Evolutionary conservation across 1,140 invertebrate genomes (phyloP), one percentile per base, ranked within the genome.

Genomic region (Drosophila triauraria): DNA sequence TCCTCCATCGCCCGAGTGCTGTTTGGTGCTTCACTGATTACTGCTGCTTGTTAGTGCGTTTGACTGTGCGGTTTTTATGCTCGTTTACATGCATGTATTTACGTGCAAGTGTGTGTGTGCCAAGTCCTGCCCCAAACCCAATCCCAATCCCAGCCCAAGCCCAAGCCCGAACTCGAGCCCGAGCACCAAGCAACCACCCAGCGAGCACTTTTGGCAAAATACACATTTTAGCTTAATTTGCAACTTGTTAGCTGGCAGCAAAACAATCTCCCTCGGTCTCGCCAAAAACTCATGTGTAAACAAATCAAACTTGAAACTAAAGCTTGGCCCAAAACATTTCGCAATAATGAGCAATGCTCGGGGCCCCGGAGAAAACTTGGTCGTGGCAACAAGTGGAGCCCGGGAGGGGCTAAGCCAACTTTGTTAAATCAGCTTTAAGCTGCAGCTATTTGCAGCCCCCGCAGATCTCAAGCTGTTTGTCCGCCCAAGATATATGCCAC

Each of bases 191-290:
- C 8, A 15, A 17, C 32, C 51, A 15, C 38, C 17, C 20, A n/a
- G 30, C 44, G 53, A 67, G 81, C 81, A 61, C 69, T 78, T 82
- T 81, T 85, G 82, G 78, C 82, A 86, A 86, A 86, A 82, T 81
- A 86, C 79, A 86, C 75, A 87, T 86, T 86, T 86, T 80, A 83
- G 83, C 83, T 86, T 88, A 87, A 86, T 86, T 86, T 87, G 85
- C 83, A 88, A 86, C 83, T 86, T 87, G 83, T 87, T 87, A 88
- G 84, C 84, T 87, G 84, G 61, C 83, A 80, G 84, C 80, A 82
- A 83, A 82, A 75, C 75, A 75, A 58, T 82, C 75, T 57, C 47
- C 51, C 44, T 38, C 48, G 54, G 54, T 78, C 54, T 78, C 75
- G 74, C 56, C 63, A 77, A 86, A 85, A 77, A 80, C 75, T 78